A percentile compares a stretch with the other conserved stretches of the same genome.
phyloP scores from a whole-genome alignment of 2,888 invertebrate species.

The Aleiodes testaceus region DNA sequence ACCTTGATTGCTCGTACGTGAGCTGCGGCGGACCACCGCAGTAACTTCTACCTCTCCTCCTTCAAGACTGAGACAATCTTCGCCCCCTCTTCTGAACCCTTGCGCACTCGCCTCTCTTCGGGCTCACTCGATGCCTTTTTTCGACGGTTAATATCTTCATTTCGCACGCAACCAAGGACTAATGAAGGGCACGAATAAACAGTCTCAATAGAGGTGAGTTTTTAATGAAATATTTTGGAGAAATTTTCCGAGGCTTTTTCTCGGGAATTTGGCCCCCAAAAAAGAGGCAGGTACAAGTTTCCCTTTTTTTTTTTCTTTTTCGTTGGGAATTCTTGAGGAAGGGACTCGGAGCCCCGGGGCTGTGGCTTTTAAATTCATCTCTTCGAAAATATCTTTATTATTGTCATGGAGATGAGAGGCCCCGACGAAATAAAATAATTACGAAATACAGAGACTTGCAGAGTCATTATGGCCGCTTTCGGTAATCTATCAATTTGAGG shows the following conservation, averaged over 20 bases:
- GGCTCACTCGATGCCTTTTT: no score
- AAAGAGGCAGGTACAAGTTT: constrained; percentile 43
- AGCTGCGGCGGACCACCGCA: constrained; percentile 56
- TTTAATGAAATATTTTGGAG: no score
- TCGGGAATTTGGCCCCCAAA: background rate
- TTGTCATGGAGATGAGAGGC: constrained; percentile 67
- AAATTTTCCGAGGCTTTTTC: no score
- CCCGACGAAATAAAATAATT: background rate
- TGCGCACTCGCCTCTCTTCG: no score
- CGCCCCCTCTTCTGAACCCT: no score
- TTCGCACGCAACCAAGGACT: no score
- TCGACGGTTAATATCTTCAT: no score
- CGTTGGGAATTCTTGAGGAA: constrained; percentile 29
- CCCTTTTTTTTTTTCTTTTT: constrained; percentile 54
- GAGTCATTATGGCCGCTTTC: background rate
- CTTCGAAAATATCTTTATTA: constrained; percentile 66
- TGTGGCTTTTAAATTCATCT: constrained; percentile 59
- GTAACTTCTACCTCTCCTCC: constrained; percentile 37
- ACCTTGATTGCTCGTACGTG: constrained; percentile 70
- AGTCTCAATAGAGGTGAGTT: no score
- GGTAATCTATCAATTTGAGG: constrained; percentile 41
- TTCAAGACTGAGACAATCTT: constrained; percentile 3
- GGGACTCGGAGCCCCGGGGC: constrained; percentile 45
- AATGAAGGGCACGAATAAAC: no score
- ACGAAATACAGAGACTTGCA: constrained; percentile 5